A percentile compares a stretch with the other conserved stretches of the same genome.
These are phyloP conservation scores for Rhamphomyia laevipes DNA, from an alignment of 2,888 invertebrate species.

Conservation along the genomic window DNA sequence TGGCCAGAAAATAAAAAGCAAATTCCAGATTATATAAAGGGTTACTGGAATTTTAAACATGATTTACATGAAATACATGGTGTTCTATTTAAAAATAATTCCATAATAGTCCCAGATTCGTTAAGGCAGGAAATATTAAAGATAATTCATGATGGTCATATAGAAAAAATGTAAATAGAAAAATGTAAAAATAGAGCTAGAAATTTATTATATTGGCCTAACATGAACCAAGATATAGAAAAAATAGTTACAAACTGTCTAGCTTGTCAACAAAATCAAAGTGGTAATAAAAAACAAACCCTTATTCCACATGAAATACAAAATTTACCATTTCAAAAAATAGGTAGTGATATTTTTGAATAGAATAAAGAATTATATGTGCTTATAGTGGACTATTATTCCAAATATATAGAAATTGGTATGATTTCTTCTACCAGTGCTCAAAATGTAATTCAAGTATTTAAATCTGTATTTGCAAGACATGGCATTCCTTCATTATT, in stretches of 20 bases:
- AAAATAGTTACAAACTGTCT: conserved; percentile 4
- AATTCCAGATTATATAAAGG: conserved; percentile 2
- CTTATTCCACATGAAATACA: too few relatives aligned
- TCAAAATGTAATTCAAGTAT: too few relatives aligned
- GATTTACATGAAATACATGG: conserved; percentile 10
- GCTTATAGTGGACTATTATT: too few relatives aligned
- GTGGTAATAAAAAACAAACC: too few relatives aligned
- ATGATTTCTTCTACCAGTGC: too few relatives aligned
- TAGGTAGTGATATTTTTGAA: too few relatives aligned
- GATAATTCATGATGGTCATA: conserved; percentile 11
- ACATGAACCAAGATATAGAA: conserved; percentile 2
- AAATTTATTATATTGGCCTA: conserved; percentile 8
- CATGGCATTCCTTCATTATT: not conserved
- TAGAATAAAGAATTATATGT: too few relatives aligned
- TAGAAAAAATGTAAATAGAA: conserved; percentile 10
- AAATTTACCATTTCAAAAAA: too few relatives aligned
- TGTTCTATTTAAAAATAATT: conserved; percentile 8
- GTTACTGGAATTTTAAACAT: conserved; percentile 4
- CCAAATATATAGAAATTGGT: too few relatives aligned
- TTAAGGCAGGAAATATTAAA: conserved; percentile 7
- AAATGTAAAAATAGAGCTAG: conserved; percentile 5
- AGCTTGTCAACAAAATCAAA: too few relatives aligned
- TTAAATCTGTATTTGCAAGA: too few relatives aligned
- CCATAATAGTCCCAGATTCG: conserved; percentile 1
- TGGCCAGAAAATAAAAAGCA: conserved; percentile 13